These are phyloP conservation scores for Pygoscelis adeliae DNA, from an alignment of 2,113 vertebrate species.

Conservation along the genomic window DNA sequence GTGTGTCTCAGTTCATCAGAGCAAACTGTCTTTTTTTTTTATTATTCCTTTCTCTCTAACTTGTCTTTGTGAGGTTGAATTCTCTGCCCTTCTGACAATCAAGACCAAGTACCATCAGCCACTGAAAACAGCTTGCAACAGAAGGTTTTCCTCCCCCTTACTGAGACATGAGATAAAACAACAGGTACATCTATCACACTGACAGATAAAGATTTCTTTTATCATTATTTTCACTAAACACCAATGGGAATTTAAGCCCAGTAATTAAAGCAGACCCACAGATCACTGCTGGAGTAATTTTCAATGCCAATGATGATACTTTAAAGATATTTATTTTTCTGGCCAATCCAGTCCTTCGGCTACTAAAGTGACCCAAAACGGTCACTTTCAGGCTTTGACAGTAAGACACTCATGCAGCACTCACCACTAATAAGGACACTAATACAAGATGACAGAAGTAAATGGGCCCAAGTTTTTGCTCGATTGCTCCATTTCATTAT, in stretches of 20 bases:
- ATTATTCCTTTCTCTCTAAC: background rate
- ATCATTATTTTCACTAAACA: background rate
- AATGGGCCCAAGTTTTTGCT: background rate
- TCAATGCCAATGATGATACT: background rate
- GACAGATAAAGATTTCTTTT: background rate
- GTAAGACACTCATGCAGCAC: background rate
- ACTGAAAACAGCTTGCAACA: background rate
- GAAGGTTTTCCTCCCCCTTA: background rate
- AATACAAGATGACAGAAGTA: constrained; percentile 31
- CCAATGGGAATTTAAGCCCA: background rate
- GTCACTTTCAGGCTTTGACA: background rate
- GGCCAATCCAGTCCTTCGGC: background rate
- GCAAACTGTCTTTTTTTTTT: background rate
- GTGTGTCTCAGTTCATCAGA: background rate
- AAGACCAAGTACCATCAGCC: background rate
- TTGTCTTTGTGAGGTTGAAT: background rate
- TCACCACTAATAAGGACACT: background rate
- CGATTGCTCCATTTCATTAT: constrained; percentile 2
- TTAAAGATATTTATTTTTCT: background rate
- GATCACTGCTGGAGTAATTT: background rate
- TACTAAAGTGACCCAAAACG: background rate
- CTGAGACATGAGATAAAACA: background rate
- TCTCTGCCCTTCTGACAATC: background rate
- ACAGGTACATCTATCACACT: background rate
- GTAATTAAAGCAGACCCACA: background rate